Conservation (phyloP, 2,888 invertebrate species). For the Oscheius myriophilus region DNA sequence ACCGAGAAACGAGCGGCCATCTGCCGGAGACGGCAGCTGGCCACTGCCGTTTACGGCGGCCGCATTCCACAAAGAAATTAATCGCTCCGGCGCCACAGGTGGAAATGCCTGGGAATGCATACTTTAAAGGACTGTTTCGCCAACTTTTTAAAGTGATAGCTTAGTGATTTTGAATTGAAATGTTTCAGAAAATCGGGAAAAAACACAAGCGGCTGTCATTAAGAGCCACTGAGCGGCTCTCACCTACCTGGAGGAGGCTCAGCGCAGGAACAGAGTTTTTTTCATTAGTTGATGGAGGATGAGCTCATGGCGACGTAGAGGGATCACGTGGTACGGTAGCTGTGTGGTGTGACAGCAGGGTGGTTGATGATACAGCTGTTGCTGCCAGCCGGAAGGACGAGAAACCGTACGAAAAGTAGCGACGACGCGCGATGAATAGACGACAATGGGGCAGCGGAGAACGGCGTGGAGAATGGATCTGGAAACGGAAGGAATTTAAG, state of each 20-base stretch:
- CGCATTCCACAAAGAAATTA: not conserved
- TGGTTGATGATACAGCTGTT: not conserved
- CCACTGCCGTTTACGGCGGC: constrained; percentile 18
- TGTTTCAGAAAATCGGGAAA: too few species aligned
- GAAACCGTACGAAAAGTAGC: not conserved
- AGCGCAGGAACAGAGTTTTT: too few species aligned
- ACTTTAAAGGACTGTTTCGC: too few species aligned
- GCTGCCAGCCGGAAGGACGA: not conserved
- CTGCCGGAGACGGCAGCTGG: constrained; percentile 19
- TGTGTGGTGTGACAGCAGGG: not conserved
- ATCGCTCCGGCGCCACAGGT: too few species aligned
- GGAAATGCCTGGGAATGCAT: too few species aligned
- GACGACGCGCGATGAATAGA: not conserved
- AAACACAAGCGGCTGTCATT: too few species aligned
- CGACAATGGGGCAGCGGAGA: not conserved
- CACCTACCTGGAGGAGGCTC: too few species aligned
- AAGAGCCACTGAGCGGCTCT: too few species aligned
- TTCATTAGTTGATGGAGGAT: too few species aligned
- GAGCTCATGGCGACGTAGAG: not conserved
- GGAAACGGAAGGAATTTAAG: not conserved
- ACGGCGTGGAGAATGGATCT: not conserved
- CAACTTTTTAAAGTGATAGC: too few species aligned
- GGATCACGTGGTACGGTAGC: not conserved
- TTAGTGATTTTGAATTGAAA: too few species aligned
- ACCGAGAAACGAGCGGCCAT: constrained; percentile 27